Evolutionary conservation across 2,113 vertebrate species (phyloP), one percentile per base, ranked within the genome.

Genomic region (Etheostoma spectabile): DNA sequence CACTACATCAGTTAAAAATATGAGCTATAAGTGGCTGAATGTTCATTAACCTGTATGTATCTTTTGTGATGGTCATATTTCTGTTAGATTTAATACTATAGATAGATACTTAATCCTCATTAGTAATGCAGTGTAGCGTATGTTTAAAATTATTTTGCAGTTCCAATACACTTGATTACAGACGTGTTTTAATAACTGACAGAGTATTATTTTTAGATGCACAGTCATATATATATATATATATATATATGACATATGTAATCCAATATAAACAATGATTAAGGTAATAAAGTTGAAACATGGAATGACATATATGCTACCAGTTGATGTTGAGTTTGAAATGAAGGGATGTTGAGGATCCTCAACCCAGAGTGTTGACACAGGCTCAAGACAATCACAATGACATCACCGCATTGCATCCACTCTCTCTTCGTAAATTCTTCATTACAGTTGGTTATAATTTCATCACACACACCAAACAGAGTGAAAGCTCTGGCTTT

Each of bases 341-440:
- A 60, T 51, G 18, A 46, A 52, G 15, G 61, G 53, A 73, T 72
- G 42, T 19, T 60, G 64, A 22, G 51, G 0, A 49, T 66, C n/a
- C 68, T 46, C 33, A 74, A 38, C 4, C 35, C 53, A 30, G 45
- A 61, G 21, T 45, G 21, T n/a, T n/a, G 57, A 51, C 6, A 48
- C 11, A 33, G 46, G 38, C 30, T 66, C 22, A 1, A 51, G 68
- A 78, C 62, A 59, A 59, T 38, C 61, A 48, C 72, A 33, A 46
- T 78, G 77, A 71, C 77, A 73, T 0, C 12, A 38, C 79, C 8
- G 5, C 65, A 73, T 15, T 38, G 46, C 27, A 55, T 52, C 62
- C 73, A 53, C 77, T 77, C 71, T 46, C 22, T 42, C 24, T 27
- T 45, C 16, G 55, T 90, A 66, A 90, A 92, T 88, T 82, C 82